Percentiles rank a stretch among this genome's conserved stretches.
Evolutionary conservation across 2,113 vertebrate genomes (phyloP).

Genomic region (Calidris pugnax): DNA sequence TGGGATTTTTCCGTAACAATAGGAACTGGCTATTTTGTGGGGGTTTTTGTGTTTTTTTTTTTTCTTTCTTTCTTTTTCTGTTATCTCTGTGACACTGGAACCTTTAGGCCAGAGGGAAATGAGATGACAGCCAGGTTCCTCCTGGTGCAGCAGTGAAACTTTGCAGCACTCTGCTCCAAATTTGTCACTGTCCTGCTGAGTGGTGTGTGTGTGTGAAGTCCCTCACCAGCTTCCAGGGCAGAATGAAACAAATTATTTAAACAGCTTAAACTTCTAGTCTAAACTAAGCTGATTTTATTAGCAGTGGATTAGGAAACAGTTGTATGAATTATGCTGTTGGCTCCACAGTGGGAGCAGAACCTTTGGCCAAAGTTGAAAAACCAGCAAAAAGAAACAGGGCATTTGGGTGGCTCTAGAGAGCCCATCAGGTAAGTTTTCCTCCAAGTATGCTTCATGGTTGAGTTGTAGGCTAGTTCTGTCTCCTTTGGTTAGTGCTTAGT

Average conservation of each 20-base stretch:
- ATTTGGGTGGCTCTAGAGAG: not conserved
- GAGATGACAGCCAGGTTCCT: not conserved
- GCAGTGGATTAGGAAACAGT: not conserved
- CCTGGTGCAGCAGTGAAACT: not conserved
- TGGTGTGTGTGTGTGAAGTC: not conserved
- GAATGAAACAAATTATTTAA: not conserved
- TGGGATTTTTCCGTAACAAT: not conserved
- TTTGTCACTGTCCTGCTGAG: not conserved
- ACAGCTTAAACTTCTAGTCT: not conserved
- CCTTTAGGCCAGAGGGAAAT: not conserved
- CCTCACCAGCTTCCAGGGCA: not conserved
- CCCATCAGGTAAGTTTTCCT: not conserved
- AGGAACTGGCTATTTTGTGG: not conserved
- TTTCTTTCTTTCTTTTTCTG: not conserved
- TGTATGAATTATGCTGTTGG: not conserved
- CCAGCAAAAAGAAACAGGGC: not conserved
- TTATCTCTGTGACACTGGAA: not conserved
- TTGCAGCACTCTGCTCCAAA: not conserved
- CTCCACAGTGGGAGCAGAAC: fast-evolving
- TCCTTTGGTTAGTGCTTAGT: not conserved
- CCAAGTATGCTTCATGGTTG: not conserved
- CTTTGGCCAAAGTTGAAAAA: not conserved
- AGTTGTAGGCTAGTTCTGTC: not conserved
- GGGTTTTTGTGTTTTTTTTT: not conserved
- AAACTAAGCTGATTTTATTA: not conserved